Evolutionary conservation across 1,140 invertebrate species (phyloP).

Genomic region (Orussus abietinus): DNA sequence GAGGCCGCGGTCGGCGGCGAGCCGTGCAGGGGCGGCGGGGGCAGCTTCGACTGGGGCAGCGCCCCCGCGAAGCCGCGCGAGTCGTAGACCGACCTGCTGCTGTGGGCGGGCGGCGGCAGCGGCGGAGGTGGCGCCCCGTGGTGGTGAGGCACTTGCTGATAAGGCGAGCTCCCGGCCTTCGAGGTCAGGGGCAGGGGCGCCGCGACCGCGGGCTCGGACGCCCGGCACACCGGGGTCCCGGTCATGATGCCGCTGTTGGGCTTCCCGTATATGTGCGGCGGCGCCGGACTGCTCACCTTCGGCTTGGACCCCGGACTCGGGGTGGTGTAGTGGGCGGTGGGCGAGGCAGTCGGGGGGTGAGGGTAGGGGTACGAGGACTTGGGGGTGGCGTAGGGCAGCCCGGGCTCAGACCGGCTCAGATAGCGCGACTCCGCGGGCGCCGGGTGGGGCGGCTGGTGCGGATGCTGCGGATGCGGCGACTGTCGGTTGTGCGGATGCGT

Average conservation of each 20-base stretch:
- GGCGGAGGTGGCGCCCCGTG: slow-evolving; percentile 50
- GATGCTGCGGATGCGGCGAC: slow-evolving; percentile 45
- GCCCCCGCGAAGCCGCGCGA: slow-evolving; percentile 51
- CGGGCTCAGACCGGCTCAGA: slow-evolving; percentile 37
- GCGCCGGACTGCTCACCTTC: slow-evolving; percentile 74
- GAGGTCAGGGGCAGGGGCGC: slow-evolving; percentile 61
- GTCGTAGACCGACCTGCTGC: slow-evolving; percentile 51
- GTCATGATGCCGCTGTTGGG: slow-evolving; percentile 62
- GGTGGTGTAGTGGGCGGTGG: slow-evolving; percentile 30
- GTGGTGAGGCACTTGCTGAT: slow-evolving; percentile 61
- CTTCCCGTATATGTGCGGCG: slow-evolving; percentile 74
- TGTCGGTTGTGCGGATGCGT: slow-evolving; percentile 47
- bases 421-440: slow-evolving; percentile 51
- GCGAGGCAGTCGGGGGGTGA: slow-evolving; percentile 30
- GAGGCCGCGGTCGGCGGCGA: slow-evolving; percentile 52
- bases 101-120: slow-evolving; percentile 59
- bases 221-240: slow-evolving; percentile 59
- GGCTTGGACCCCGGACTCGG: slow-evolving; percentile 59
- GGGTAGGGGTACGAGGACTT: slow-evolving; percentile 45
- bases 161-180: slow-evolving; percentile 65
- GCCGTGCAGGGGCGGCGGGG: slow-evolving; percentile 49
- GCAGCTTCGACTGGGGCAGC: slow-evolving; percentile 54
- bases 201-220: slow-evolving; percentile 42
- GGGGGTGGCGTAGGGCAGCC: slow-evolving; percentile 32
- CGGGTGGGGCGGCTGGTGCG: slow-evolving; percentile 31